A percentile compares a stretch with the other conserved stretches of the same genome.
Conservation (phyloP, 2,888 invertebrate species). For the Hofmannophila pseudospretella region DNA sequence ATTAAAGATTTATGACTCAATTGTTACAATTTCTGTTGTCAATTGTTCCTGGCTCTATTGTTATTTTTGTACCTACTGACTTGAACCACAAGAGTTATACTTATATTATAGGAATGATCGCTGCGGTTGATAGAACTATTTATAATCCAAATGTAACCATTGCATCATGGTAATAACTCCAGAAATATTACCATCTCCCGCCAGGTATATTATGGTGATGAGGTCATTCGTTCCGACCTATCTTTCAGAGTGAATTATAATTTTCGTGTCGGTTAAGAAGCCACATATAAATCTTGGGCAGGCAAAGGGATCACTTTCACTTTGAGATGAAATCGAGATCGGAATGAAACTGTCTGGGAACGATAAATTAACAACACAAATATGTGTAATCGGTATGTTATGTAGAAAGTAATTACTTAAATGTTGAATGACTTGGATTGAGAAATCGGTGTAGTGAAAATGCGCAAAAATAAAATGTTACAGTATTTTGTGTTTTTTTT, state of each 20-base stretch:
- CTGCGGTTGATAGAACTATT: slow-evolving; percentile 5
- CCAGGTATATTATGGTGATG: slow-evolving; percentile 9
- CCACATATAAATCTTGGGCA: slow-evolving; percentile 35
- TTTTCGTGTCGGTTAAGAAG: slow-evolving; percentile 30
- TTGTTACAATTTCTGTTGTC: neutral
- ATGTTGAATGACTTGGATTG: no score
- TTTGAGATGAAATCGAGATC: slow-evolving; percentile 36
- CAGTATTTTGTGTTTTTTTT: no score
- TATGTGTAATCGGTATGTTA: no score
- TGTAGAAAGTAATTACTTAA: no score
- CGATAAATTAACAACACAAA: slow-evolving; percentile 1
- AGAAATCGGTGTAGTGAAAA: no score
- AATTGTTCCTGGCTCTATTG: slow-evolving; percentile 1
- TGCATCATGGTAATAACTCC: slow-evolving; percentile 16
- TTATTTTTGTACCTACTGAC: neutral
- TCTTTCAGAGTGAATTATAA: slow-evolving; percentile 33
- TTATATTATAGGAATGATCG: neutral
- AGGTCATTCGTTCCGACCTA: slow-evolving; percentile 28
- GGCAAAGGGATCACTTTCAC: slow-evolving; percentile 47
- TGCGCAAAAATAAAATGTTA: no score
- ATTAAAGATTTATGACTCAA: slow-evolving; percentile 2
- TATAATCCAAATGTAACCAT: slow-evolving; percentile 10
- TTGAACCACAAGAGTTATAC: neutral
- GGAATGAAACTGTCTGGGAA: slow-evolving; percentile 22
- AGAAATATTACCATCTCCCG: slow-evolving; percentile 3